Evolutionary conservation across 2,113 vertebrate species (phyloP).

Genomic region (Ploceus nigricollis): DNA sequence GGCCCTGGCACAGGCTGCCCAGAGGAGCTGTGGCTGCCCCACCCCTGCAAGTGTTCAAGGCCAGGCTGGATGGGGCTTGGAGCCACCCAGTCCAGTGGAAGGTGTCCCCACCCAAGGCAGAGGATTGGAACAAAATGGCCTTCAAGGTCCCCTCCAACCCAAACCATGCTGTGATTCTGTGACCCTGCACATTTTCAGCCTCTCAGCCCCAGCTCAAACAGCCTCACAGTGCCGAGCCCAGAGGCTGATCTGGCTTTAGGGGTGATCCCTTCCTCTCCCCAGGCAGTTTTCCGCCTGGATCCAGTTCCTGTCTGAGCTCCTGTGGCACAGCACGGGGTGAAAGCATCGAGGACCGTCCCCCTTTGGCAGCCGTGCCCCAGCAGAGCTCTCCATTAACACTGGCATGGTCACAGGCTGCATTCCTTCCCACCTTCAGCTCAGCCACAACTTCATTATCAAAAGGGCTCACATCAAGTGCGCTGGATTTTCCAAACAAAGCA

Average conservation of each 20-base stretch:
- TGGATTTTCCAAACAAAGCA: neutral
- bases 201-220: neutral
- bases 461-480: neutral
- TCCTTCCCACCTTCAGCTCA: neutral
- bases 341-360: neutral
- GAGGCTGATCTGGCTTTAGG: accelerated
- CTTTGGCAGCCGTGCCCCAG: neutral
- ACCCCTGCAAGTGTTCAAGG: neutral
- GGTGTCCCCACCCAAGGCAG: neutral
- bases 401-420: neutral
- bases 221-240: accelerated
- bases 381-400: neutral
- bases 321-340: neutral
- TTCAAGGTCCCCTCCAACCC: neutral
- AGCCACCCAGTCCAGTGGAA: neutral
- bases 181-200: neutral
- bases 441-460: neutral
- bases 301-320: accelerated
- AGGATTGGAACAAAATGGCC: too few species aligned
- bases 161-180: neutral
- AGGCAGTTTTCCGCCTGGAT: neutral
- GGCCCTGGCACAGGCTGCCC: neutral
- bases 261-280: neutral
- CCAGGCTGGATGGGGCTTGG: neutral
- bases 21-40: neutral